A percentile compares a stretch with the other conserved stretches of the same genome.
Conservation (phyloP, 2,797 vertebrate species). For the Lagocephalus sceleratus region DNA sequence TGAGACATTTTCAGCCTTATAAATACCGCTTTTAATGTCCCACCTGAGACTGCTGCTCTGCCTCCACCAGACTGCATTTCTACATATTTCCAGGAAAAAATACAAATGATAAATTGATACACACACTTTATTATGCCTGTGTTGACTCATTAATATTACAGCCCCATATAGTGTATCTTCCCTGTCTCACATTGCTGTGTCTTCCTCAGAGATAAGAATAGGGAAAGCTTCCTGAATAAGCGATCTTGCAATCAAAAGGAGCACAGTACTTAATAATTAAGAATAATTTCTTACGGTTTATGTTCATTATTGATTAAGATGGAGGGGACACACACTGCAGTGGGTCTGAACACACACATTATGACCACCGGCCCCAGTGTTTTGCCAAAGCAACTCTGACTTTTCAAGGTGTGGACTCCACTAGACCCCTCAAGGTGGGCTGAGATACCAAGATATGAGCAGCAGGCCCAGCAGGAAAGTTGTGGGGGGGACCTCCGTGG, state of each 20-base stretch:
- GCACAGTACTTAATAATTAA: constrained; percentile 19
- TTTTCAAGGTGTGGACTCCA: no score
- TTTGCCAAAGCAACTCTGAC: no score
- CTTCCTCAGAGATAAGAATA: constrained; percentile 15
- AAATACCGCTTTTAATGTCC: constrained; percentile 66
- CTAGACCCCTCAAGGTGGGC: no score
- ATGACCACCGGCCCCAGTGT: no score
- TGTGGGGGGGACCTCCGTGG: no score
- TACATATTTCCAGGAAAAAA: constrained; percentile 31
- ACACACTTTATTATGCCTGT: constrained; percentile 54
- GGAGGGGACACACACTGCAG: constrained; percentile 1
- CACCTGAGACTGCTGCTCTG: constrained; percentile 52
- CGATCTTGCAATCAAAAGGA: constrained; percentile 33
- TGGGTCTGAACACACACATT: no score
- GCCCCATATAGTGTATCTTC: constrained; percentile 20
- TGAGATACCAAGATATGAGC: no score
- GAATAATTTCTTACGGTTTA: constrained; percentile 28
- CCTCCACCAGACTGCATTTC: constrained; percentile 47
- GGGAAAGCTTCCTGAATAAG: constrained; percentile 28
- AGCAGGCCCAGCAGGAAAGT: no score
- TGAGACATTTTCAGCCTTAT: constrained; percentile 63
- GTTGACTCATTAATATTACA: constrained; percentile 59
- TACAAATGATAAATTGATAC: constrained; percentile 61
- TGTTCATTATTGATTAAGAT: constrained; percentile 42
- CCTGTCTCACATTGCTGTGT: constrained; percentile 11